Conservation (phyloP, 2,113 vertebrate species). For the Panthera leo region DNA sequence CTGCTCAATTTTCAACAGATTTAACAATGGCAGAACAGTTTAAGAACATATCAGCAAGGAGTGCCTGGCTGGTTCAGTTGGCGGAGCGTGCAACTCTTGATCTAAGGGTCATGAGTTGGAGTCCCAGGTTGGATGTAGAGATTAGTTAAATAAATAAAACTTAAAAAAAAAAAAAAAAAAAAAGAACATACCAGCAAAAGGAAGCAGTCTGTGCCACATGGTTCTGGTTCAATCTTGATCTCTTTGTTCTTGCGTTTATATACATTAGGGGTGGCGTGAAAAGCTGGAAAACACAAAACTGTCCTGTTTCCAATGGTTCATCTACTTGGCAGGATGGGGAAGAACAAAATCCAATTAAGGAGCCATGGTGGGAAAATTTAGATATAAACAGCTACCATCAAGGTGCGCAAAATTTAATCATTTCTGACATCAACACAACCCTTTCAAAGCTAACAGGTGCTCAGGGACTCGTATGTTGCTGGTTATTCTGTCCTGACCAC, state of each 20-base stretch:
- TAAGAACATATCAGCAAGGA: conserved; percentile 89
- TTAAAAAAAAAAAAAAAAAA: not conserved
- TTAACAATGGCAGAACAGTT: not conserved
- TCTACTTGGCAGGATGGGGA: not conserved
- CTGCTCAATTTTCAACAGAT: not conserved
- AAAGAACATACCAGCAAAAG: conserved; percentile 92
- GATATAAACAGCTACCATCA: not conserved
- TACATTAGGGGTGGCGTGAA: conserved; percentile 97
- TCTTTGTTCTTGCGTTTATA: conserved; percentile 98
- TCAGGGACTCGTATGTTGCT: not conserved
- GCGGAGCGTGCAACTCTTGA: not conserved
- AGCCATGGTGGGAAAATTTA: not conserved
- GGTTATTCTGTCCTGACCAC: not conserved
- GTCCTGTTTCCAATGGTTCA: conserved; percentile 42
- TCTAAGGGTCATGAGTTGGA: not conserved
- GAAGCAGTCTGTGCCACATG: conserved; percentile 97
- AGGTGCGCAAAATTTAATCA: not conserved
- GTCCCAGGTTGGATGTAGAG: not conserved
- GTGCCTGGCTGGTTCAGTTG: not conserved
- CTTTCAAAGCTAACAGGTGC: not conserved
- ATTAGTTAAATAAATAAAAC: not conserved
- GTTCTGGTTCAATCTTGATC: conserved; percentile 96
- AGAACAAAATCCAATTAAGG: not conserved
- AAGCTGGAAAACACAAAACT: conserved; percentile 88
- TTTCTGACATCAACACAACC: not conserved